Conservation (phyloP, 2,113 vertebrate species). For the Oreotragus oreotragus region DNA sequence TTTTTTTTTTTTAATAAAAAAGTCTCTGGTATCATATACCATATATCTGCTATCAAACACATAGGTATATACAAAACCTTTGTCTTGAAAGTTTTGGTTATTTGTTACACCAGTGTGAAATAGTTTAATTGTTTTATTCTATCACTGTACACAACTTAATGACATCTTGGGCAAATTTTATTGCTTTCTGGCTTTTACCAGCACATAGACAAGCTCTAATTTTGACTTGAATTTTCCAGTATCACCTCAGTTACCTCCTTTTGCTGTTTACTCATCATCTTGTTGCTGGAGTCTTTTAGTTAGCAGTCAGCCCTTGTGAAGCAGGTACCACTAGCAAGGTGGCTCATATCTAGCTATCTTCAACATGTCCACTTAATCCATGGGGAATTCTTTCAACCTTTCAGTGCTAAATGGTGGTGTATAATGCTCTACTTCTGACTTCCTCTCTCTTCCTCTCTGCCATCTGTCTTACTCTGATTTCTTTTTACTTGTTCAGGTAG, state of each 20-base stretch:
- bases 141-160: neutral
- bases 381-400: neutral
- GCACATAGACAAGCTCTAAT: neutral
- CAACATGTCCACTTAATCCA: neutral
- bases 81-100: conserved; percentile 20
- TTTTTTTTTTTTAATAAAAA: neutral
- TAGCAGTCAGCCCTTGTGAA: neutral
- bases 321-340: neutral
- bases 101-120: conserved; percentile 1
- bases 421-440: neutral
- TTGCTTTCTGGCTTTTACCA: neutral
- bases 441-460: neutral
- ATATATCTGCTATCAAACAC: neutral
- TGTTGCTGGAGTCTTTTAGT: neutral
- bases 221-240: conserved; percentile 16
- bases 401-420: neutral
- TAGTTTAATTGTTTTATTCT: neutral
- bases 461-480: neutral
- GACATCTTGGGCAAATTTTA: neutral
- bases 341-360: neutral
- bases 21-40: neutral
- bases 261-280: conserved; percentile 12
- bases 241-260: neutral
- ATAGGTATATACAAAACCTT: neutral
- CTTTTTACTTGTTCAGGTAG: neutral